Conservation (phyloP, 2,113 vertebrate genomes). For the Galemys pyrenaicus region DNA sequence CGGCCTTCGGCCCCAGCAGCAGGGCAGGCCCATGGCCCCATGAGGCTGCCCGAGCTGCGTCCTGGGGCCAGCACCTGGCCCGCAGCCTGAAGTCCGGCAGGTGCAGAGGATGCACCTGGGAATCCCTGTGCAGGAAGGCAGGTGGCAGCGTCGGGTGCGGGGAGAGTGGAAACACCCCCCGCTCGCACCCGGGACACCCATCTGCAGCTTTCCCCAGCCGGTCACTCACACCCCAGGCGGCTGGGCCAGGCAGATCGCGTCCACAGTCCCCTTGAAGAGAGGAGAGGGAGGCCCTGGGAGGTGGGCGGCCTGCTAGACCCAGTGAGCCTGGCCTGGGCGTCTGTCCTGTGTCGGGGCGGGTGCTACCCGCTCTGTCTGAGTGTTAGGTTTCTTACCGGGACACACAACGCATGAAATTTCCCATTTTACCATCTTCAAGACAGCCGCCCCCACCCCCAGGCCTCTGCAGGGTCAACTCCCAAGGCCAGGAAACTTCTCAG, state of each 20-base stretch:
- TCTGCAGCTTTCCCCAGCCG: rapidly evolving
- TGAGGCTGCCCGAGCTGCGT: too few relatives aligned
- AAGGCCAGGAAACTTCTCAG: neutral
- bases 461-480: rapidly evolving
- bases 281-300: neutral
- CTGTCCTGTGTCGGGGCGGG: too few relatives aligned
- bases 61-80: too few relatives aligned
- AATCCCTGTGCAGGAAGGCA: rapidly evolving
- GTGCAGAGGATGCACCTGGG: rapidly evolving
- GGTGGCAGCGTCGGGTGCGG: rapidly evolving
- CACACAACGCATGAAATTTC: neutral
- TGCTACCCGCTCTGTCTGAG: too few relatives aligned
- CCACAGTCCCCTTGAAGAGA: rapidly evolving
- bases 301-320: rapidly evolving
- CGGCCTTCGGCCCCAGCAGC: too few relatives aligned
- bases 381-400: neutral
- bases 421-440: neutral
- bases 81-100: too few relatives aligned
- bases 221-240: rapidly evolving
- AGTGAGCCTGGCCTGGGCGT: neutral
- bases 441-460: rapidly evolving
- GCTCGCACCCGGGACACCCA: rapidly evolving
- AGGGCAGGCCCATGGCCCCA: too few relatives aligned
- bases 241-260: rapidly evolving
- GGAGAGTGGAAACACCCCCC: rapidly evolving